Evolutionary conservation across 2,113 vertebrate genomes (phyloP).

Genomic region (Catharus bicknelli): DNA sequence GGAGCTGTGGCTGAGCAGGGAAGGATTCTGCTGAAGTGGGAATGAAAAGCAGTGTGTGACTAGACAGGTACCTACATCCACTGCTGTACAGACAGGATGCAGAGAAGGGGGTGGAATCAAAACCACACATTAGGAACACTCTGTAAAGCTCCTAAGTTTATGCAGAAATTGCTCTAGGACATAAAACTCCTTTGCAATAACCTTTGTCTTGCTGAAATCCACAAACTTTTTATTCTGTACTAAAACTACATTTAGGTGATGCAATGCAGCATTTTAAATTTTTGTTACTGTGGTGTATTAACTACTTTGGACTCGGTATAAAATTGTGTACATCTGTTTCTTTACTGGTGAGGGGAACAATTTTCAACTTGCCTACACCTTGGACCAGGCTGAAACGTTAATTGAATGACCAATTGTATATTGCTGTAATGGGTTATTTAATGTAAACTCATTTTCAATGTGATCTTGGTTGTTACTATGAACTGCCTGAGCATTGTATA

Average conservation of each 20-base stretch:
- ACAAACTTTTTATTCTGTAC: constrained; percentile 7
- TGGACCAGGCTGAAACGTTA: constrained; percentile 50
- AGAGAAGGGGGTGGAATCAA: not conserved
- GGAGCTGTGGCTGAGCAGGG: not conserved
- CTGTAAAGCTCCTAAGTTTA: not conserved
- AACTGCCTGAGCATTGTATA: constrained; percentile 61
- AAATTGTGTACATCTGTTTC: not conserved
- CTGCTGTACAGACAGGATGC: not conserved
- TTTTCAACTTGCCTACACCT: constrained; percentile 46
- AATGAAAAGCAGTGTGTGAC: not conserved
- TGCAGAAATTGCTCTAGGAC: not conserved
- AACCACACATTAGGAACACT: not conserved
- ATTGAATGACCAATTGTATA: constrained; percentile 59
- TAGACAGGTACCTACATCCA: not conserved
- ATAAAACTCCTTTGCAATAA: not conserved
- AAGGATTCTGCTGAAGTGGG: not conserved
- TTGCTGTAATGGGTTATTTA: constrained; percentile 68
- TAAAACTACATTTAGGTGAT: not conserved
- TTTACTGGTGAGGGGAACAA: constrained; percentile 16
- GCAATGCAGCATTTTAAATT: not conserved
- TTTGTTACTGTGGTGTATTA: constrained; percentile 1
- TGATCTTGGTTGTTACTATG: constrained; percentile 59
- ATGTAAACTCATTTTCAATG: constrained; percentile 48
- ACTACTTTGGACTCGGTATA: not conserved
- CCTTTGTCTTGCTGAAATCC: constrained; percentile 4